These are phyloP conservation scores for Verasper variegatus DNA, from an alignment of 2,113 vertebrate genomes.

Conservation along the genomic window DNA sequence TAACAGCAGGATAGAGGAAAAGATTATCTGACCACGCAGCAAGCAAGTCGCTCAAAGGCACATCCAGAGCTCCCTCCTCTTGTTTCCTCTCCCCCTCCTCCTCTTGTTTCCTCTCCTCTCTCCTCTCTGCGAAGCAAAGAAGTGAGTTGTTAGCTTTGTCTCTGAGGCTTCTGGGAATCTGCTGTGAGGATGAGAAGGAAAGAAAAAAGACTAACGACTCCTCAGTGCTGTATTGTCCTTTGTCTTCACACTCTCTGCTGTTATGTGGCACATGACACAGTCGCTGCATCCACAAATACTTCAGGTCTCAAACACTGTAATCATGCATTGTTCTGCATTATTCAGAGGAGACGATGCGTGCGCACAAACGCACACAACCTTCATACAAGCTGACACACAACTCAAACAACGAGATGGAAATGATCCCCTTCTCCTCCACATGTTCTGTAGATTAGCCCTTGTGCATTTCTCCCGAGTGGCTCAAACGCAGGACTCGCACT, in stretches of 20 bases:
- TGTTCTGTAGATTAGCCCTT: constrained; percentile 32
- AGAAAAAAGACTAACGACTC: neutral
- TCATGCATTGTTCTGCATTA: neutral
- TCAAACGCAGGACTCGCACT: constrained; percentile 50
- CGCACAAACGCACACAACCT: neutral
- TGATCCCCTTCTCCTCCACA: neutral
- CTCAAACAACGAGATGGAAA: constrained; percentile 1
- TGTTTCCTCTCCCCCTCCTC: neutral
- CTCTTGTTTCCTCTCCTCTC: neutral
- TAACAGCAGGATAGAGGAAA: constrained; percentile 30
- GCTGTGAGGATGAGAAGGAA: neutral
- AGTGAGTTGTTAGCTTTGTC: neutral
- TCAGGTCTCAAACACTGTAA: neutral
- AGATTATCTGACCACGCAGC: constrained; percentile 25
- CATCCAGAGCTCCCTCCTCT: constrained; percentile 1
- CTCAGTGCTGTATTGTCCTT: neutral
- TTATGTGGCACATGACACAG: too few relatives aligned
- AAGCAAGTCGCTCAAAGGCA: neutral
- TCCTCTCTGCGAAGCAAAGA: constrained; percentile 3
- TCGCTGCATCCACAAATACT: neutral
- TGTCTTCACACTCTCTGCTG: neutral
- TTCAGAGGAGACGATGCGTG: neutral
- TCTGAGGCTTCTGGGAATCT: neutral
- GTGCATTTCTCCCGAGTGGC: constrained; percentile 30
- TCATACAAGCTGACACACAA: constrained; percentile 12